Conservation (phyloP, 2,797 vertebrate genomes). For the Phoxinus dragarum region DNA sequence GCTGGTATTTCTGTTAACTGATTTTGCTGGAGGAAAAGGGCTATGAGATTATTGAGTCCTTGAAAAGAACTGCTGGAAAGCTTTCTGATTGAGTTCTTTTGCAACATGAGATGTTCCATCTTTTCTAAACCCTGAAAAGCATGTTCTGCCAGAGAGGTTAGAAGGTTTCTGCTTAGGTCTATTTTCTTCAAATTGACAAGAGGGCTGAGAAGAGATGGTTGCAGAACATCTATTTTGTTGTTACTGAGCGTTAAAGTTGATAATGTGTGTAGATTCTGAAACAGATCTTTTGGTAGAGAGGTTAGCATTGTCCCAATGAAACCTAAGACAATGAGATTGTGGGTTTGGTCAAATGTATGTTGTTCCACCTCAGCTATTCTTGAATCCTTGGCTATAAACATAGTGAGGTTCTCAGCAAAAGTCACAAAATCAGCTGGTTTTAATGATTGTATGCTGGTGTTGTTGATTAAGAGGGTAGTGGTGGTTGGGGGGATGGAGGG, state of each 20-base stretch:
- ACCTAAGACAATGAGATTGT: conserved; percentile 75
- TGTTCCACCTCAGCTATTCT: conserved; percentile 74
- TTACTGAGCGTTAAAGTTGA: conserved; percentile 79
- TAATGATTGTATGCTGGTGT: conserved; percentile 66
- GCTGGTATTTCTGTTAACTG: conserved; percentile 77
- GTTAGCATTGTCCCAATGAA: conserved; percentile 82
- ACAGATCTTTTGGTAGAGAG: conserved; percentile 83
- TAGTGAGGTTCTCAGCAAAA: conserved; percentile 61
- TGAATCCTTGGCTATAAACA: conserved; percentile 62
- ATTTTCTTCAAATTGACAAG: conserved; percentile 60
- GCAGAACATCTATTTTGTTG: conserved; percentile 82
- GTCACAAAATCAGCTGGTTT: conserved; percentile 69
- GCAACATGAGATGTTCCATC: conserved; percentile 81
- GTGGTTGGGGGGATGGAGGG: conserved; percentile 62
- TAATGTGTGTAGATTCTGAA: conserved; percentile 81
- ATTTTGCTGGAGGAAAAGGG: conserved; percentile 87
- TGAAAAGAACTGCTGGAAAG: conserved; percentile 79
- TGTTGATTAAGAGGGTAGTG: conserved; percentile 49
- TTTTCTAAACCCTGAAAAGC: conserved; percentile 78
- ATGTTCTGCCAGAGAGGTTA: conserved; percentile 66
- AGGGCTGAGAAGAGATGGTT: conserved; percentile 67
- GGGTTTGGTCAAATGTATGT: conserved; percentile 80
- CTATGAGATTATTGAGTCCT: conserved; percentile 79
- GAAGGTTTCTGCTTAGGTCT: conserved; percentile 71
- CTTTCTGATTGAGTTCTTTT: conserved; percentile 81